Evolutionary conservation across 2,113 vertebrate species (phyloP), one percentile per base, ranked within the genome.

Genomic region (Phalacrocorax carbo): DNA sequence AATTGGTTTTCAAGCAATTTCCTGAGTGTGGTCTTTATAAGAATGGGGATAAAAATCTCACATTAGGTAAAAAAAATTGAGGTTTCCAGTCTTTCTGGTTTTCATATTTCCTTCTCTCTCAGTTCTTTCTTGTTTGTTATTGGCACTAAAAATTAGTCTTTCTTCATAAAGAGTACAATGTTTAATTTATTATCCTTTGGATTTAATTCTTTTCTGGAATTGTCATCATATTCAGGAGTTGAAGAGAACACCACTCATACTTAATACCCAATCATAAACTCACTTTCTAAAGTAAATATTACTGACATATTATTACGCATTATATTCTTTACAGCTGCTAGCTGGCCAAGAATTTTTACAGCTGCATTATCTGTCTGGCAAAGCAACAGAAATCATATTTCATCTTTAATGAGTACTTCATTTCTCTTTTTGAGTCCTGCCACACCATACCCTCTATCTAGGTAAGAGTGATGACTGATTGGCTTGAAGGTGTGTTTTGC

Each of bases 1-100:
- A 97, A 97, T 36, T 95, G 69, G 32, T 90, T 97, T 98, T 97
- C 89, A 96, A 94, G 83, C 58, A 94, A 93, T 92, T 94, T 97
- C 79, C 86, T 93, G 69, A 95, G 60, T 13, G 10, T 77, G 38
- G 87, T 92, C 84, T 91, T 96, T 65, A 88, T 82, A 95, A 96
- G 97, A 97, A 96, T 68, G 48, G 66, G 80, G 72, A 95, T 69
- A 36, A 97, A 96, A 91, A 96, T 90, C 83, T 88, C 55, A 49
- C 52, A 93, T 90, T 95, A 88, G 15, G 15, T 94, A 65, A 94
- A 95, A 97, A 65, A 7, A 68, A 32, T 51, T 83, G 82, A 94
- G 29, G 36, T 64, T 61, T 97, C 82, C 48, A 79, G 15, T 91
- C 78, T 95, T 96, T 96, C 55, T 90, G 23, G 9, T 96, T 96